phyloP scores from a whole-genome alignment of 35 echinoderm and acorn worm genomes.

The Hemicentrotus pulcherrimus region DNA sequence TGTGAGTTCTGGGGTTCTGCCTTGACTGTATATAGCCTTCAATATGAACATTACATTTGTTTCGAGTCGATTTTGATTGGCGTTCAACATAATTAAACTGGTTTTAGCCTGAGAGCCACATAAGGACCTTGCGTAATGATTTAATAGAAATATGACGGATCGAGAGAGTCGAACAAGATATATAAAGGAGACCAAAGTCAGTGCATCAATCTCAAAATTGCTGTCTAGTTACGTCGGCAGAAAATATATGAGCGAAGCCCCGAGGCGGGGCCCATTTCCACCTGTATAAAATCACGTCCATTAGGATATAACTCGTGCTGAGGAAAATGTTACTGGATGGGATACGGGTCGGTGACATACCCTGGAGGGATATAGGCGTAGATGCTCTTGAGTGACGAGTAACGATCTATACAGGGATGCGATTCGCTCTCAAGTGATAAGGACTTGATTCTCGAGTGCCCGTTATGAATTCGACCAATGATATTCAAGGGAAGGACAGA shows the following conservation, averaged over 20 bases:
- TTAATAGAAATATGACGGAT: not conserved
- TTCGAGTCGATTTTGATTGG: not conserved
- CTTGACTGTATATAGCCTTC: not conserved
- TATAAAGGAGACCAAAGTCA: not conserved
- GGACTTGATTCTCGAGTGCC: constrained; percentile 7
- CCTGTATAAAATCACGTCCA: constrained; percentile 16
- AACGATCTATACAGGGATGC: constrained; percentile 16
- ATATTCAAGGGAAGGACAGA: not conserved
- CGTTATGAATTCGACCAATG: constrained; percentile 16
- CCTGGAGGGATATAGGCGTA: constrained; percentile 6
- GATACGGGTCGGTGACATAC: not conserved
- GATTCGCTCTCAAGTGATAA: constrained; percentile 17
- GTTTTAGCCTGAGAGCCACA: not conserved
- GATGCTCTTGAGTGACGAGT: not conserved
- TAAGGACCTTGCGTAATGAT: not conserved
- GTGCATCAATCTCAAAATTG: not conserved
- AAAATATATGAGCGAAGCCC: not conserved
- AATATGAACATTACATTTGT: not conserved
- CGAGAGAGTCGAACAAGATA: not conserved
- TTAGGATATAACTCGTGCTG: constrained; percentile 35
- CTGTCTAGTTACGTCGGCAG: not conserved
- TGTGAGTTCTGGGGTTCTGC: not conserved
- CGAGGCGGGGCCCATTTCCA: not conserved
- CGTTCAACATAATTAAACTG: constrained; percentile 3
- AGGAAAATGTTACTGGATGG: not conserved